phyloP scores from a whole-genome alignment of 2,113 vertebrate species.

The Cyanistes caeruleus region DNA sequence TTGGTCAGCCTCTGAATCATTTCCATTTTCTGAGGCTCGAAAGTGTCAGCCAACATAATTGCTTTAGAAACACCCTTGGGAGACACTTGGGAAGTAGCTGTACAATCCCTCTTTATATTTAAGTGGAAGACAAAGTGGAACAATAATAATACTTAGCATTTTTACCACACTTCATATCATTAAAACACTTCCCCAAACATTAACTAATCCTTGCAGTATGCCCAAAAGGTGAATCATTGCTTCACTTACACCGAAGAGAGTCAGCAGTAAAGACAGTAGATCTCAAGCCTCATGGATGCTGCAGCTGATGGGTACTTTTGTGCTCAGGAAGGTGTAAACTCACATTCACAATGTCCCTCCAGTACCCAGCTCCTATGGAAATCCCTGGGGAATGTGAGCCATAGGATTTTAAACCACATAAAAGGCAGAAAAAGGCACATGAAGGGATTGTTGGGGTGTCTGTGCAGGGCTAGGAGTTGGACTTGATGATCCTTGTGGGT shows the following conservation, averaged over 20 bases:
- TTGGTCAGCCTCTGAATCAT: conserved; percentile 32
- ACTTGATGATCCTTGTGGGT: not conserved
- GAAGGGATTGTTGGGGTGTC: not conserved
- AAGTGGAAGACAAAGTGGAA: conserved; percentile 54
- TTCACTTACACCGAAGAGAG: not conserved
- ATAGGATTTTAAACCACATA: not conserved
- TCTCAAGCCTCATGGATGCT: not conserved
- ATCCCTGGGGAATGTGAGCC: not conserved
- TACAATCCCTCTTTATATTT: not conserved
- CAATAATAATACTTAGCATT: conserved; percentile 58
- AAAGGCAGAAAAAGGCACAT: not conserved
- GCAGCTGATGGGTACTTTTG: not conserved
- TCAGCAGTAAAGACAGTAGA: not conserved
- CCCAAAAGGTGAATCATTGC: not conserved
- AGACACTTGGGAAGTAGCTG: conserved; percentile 51
- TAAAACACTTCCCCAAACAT: not conserved
- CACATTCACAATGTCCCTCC: not conserved
- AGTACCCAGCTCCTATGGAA: not conserved
- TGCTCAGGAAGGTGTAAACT: not conserved
- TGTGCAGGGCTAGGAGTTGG: not conserved
- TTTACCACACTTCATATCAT: conserved; percentile 23
- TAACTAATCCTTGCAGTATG: not conserved
- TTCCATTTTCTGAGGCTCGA: conserved; percentile 28
- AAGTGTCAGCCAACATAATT: conserved; percentile 41
- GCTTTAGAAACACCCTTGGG: conserved; percentile 58